A percentile compares a stretch with the other conserved stretches of the same genome.
phyloP scores from a whole-genome alignment of 37 sponge, comb jelly and placozoan species.

The Aplysina aerophoba region DNA sequence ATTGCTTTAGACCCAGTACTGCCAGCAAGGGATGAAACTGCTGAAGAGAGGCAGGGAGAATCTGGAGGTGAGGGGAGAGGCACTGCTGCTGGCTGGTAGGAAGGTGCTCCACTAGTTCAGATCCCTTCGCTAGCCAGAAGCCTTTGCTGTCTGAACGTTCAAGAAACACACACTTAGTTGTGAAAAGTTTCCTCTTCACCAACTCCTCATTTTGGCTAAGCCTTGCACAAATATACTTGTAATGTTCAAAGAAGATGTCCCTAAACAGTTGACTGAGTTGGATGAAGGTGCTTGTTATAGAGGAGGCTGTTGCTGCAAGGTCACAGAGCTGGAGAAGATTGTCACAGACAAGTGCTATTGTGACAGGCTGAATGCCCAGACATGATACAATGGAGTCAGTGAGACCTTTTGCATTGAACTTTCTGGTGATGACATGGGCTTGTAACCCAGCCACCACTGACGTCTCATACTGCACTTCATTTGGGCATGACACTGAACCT shows the following conservation, averaged over 20 bases:
- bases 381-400: background rate
- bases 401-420: background rate
- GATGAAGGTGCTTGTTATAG: too few species aligned
- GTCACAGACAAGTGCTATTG: background rate
- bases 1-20: background rate
- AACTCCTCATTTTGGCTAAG: too few species aligned
- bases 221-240: background rate
- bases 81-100: background rate
- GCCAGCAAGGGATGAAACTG: background rate
- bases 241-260: constrained; percentile 11
- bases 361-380: background rate
- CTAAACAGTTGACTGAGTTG: background rate
- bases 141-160: too few species aligned
- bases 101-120: constrained; percentile 1
- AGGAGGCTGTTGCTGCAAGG: too few species aligned
- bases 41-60: background rate
- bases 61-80: background rate
- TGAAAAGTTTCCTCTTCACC: too few species aligned
- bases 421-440: background rate
- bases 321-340: constrained; percentile 18
- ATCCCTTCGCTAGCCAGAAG: background rate
- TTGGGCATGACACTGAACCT: too few species aligned
- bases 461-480: background rate
- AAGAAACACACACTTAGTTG: too few species aligned
- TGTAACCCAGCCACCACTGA: background rate